phyloP scores from a whole-genome alignment of 2,888 invertebrate species.

The Holacanthella duospinosa region DNA sequence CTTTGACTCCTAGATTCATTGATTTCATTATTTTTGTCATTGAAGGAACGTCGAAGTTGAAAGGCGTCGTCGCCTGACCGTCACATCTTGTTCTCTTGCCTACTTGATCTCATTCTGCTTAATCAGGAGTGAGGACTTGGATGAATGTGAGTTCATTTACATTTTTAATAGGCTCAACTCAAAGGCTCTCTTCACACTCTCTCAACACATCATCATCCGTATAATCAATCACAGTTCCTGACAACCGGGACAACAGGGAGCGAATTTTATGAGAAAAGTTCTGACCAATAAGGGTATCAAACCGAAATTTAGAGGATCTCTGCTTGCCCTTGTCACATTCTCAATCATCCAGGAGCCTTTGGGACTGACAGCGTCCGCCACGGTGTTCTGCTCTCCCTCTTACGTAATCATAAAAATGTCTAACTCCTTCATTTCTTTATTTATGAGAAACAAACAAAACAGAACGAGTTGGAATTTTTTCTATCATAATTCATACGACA shows the following conservation, averaged over 20 bases:
- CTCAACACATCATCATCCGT: conserved; percentile 8
- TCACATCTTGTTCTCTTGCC: background rate
- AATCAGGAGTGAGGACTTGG: background rate
- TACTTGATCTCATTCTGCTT: background rate
- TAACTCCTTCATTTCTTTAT: background rate
- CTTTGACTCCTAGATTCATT: background rate
- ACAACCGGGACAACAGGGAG: background rate
- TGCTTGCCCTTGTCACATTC: background rate
- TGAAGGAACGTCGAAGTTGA: no score
- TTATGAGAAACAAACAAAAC: background rate
- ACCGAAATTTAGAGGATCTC: background rate
- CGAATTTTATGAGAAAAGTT: conserved; percentile 1
- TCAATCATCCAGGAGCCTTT: background rate
- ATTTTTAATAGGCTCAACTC: no score
- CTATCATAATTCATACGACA: no score
- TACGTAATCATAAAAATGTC: background rate
- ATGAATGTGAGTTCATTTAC: background rate
- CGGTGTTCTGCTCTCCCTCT: background rate
- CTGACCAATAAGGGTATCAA: no score
- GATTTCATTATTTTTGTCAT: background rate
- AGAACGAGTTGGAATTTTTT: background rate
- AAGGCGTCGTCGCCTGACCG: background rate
- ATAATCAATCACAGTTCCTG: conserved; percentile 3
- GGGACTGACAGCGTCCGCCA: background rate
- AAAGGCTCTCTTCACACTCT: no score